Base-by-base conservation (phyloP, 2,888 invertebrate genomes). In the Palloptera scutellata region DNA sequence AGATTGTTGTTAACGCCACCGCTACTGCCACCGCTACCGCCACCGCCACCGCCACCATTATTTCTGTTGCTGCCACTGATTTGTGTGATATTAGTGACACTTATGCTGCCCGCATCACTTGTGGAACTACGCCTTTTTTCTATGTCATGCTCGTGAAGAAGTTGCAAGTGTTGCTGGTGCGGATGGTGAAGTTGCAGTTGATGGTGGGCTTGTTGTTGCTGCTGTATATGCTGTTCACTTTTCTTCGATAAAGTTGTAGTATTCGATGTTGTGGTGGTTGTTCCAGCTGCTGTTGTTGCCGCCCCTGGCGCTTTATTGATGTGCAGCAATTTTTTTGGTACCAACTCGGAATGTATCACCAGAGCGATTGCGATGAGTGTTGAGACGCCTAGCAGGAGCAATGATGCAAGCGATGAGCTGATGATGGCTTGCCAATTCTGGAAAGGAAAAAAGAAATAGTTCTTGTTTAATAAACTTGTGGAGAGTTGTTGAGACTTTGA, bases 321-420 rank as follows among this genome's bases (percentile, higher is more conserved):
- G 20, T 67, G 69, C 70, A 79, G 76, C 73, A 78, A 78, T 76
- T 83, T 83, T 75, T 80, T 80, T 51, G 84, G 84, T 71, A 82
- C 79, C 75, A 85, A 75, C 75, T 85, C 85, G 12, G 84, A 81
- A 76, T 85, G 84, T 64, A 85, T 80, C 53, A 84, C 83, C 72
- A 85, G 72, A 13, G 82, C 80, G 67, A 85, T 84, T 43, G 85
- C 85, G 75, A 85, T 83, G 75, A 85, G 89, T 48, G 91, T 89
- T 9, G 91, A 90, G 81, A 90, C 86, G 17, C 88, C 89, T 68
- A 90, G 84, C 65, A 91, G 84, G 57, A 91, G 85, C 75, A 90
- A 87, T 57, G 89, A 88, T 78, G 91, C 90, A 75, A 91, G 83
- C 66, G 88, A 86, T 74, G 89, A 88, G 75, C 89, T 88, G 72